Percentiles rank a stretch among this genome's conserved stretches.
Evolutionary conservation across 2,797 vertebrate genomes (phyloP).

Genomic region (Lagorchestes hirsutus): DNA sequence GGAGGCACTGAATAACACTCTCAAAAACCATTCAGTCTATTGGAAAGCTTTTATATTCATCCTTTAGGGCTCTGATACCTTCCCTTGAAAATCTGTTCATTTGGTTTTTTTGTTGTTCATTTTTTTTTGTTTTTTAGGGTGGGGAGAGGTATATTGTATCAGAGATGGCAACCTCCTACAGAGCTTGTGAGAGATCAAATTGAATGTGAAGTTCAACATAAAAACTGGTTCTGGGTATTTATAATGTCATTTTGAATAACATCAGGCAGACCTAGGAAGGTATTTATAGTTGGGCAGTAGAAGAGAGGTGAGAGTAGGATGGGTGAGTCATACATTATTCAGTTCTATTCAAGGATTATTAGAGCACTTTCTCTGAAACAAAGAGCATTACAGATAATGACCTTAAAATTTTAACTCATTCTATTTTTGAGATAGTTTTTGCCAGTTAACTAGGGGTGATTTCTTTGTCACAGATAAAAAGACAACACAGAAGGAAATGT

Average conservation of each 20-base stretch:
- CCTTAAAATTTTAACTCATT: background rate
- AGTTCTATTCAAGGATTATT: background rate
- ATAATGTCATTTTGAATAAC: constrained; percentile 46
- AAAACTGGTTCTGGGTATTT: constrained; percentile 7
- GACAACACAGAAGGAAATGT: background rate
- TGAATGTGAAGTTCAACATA: constrained; percentile 24
- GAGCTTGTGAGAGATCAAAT: background rate
- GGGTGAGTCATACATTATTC: constrained; percentile 66
- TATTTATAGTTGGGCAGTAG: constrained; percentile 59
- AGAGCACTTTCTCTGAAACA: constrained; percentile 32
- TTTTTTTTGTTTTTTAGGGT: background rate
- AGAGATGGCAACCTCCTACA: constrained; percentile 36
- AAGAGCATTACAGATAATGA: constrained; percentile 16
- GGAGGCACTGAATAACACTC: background rate
- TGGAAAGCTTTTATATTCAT: constrained; percentile 26
- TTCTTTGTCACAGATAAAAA: background rate
- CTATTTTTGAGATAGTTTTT: background rate
- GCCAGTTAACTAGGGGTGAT: background rate
- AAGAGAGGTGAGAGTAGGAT: background rate
- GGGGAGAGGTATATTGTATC: background rate
- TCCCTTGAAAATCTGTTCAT: background rate
- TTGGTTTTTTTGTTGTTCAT: background rate
- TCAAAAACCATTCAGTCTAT: constrained; percentile 15
- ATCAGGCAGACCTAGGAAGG: constrained; percentile 10
- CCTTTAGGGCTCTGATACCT: constrained; percentile 1